phyloP scores from a whole-genome alignment of 1,140 invertebrate genomes.

The Papilio polytes region DNA sequence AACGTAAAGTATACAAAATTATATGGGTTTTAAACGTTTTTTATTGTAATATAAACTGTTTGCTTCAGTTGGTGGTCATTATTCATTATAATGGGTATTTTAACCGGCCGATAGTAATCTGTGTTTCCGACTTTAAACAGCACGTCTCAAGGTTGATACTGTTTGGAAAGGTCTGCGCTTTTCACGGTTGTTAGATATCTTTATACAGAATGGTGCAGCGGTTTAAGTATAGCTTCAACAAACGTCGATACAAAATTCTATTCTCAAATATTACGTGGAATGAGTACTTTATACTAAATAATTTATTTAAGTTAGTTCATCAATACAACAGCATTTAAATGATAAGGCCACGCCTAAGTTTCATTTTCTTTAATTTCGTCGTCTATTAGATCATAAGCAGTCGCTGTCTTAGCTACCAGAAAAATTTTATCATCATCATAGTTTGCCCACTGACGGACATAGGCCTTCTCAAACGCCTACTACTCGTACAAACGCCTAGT shows the following conservation, averaged over 20 bases:
- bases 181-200: conserved; percentile 23
- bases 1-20: background rate
- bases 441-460: too few species aligned
- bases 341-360: background rate
- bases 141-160: conserved; percentile 13
- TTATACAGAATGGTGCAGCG: background rate
- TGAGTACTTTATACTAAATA: background rate
- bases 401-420: too few species aligned
- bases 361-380: too few species aligned
- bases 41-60: conserved; percentile 27
- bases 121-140: conserved; percentile 15
- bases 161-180: conserved; percentile 14
- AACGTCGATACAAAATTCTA: background rate
- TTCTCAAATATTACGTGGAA: background rate
- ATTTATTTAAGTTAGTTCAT: background rate
- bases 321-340: too few species aligned
- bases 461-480: too few species aligned
- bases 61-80: conserved; percentile 1
- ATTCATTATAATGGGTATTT: background rate
- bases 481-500: too few species aligned
- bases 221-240: background rate
- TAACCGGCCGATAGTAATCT: conserved; percentile 8
- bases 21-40: conserved; percentile 20
- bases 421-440: too few species aligned
- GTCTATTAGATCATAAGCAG: too few species aligned